Evolutionary conservation across 2,888 invertebrate genomes (phyloP).

Genomic region (Pristionchus maxplancki): DNA sequence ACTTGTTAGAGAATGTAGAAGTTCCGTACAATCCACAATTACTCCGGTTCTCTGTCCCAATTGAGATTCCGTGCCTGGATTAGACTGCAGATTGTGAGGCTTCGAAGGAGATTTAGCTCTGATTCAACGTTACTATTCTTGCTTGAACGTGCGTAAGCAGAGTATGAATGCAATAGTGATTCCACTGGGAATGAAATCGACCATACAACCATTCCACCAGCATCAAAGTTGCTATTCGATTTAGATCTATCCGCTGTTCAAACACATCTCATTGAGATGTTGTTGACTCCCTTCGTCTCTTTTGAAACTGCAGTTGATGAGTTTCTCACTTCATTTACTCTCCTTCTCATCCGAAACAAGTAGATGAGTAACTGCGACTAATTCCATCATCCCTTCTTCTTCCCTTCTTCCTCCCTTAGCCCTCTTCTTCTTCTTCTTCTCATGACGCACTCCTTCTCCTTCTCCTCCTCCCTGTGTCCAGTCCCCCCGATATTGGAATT

Average conservation of each 20-base stretch:
- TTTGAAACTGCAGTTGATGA: not conserved
- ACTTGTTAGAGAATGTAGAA: not conserved
- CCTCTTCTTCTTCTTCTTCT: not conserved
- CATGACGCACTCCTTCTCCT: not conserved
- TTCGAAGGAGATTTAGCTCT: not conserved
- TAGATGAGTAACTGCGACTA: not conserved
- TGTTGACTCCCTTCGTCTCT: not conserved
- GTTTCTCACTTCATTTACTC: not conserved
- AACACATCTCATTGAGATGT: not conserved
- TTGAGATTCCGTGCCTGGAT: not conserved
- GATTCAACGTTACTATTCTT: not conserved
- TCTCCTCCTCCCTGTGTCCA: not conserved
- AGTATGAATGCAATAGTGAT: not conserved
- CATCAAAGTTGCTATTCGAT: too few relatives aligned
- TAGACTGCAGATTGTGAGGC: not conserved
- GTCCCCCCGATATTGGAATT: slow-evolving; percentile 12
- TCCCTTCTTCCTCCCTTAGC: not conserved
- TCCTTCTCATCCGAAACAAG: not conserved
- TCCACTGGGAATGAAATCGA: not conserved
- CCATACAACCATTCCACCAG: too few relatives aligned
- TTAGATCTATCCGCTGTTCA: too few relatives aligned
- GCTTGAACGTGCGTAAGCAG: not conserved
- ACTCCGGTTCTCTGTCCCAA: not conserved
- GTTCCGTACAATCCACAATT: not conserved
- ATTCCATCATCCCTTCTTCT: not conserved